Base-by-base conservation (phyloP, 2,888 invertebrate species). In the Nomada fucata region DNA sequence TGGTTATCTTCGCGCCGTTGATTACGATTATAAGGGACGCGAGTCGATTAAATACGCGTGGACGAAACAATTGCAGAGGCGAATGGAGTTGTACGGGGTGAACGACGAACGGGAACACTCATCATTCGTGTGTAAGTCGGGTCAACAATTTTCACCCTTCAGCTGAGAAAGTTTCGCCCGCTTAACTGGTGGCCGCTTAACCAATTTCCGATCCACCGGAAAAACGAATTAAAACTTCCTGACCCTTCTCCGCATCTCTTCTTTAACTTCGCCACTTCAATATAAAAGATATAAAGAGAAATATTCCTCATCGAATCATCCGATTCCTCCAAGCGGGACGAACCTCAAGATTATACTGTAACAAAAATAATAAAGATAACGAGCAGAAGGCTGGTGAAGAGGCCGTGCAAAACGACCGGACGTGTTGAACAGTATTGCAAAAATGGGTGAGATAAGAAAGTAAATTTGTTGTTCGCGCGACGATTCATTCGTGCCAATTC, bases 161-260 rank as follows among this genome's bases (percentile, higher is more conserved):
- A 26, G 29, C 11, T 15, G 73, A 20, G 44, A 65, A 72, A 68
- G 29, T 52, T 79, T 63, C 63, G 52, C 68, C 63, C 63, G 52
- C 52, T 79, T 68, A 55, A 57, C 61, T n/a, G 52, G n/a, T 61
- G 11, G 29, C 11, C 63, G 80, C 23, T 80, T 63, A 72, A 72
- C 55, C 72, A 80, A 79, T 80, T 72, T 79, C 72, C 72, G 42
- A 80, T 72, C 68, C 67, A 29, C 42, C 52, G 55, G 80, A 72
- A 79, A 80, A 80, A 68, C 79, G 80, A 57, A 72, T 79, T 44
- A 72, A 79, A 80, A 72, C 72, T 79, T 79, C 20, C 50, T 15
- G 36, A 23, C 42, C 26, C 61, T 20, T 13, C 20, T 20, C 53
- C n/a, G 18, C 26, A 20, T 68, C 42, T 18, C 42, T 44, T 11